Base-by-base conservation (phyloP, 2,888 invertebrate species). In the Rhagonycha lutea region DNA sequence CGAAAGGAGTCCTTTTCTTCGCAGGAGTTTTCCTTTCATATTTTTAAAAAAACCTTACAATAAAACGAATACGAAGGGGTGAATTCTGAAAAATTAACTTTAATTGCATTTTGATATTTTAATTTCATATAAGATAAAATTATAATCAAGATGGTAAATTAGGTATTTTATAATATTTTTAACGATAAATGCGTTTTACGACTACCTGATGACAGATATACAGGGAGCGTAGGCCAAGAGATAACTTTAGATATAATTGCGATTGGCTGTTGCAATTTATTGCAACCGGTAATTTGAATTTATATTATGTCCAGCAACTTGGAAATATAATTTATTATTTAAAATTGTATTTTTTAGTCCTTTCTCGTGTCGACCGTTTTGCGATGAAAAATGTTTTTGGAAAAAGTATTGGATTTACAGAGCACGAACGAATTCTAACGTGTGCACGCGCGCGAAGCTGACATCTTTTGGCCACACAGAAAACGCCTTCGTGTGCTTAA, bases 221-320 rank as follows among this genome's bases (percentile, higher is more conserved):
- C 81, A 80, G 75, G 63, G 77, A 76, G 80, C 80, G 81, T 81
- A 81, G 79, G 80, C 76, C 70, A 73, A 68, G 74, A 78, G 77
- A 79, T 81, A 79, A 69, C 29, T 72, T 78, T 61, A 68, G 74
- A 32, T 70, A 79, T 79, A 79, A 79, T 79, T 79, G 78, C 78
- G 70, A 78, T 79, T 81, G 81, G 81, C 77, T 79, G 81, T 78
- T 78, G 81, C 81, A 81, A 82, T 83, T 83, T 83, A 83, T 83
- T 80, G 78, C 82, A 78, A 77, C 77, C 81, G 79, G 80, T 81
- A 81, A 83, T 83, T 83, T 83, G 81, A 83, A 83, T 65, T 65
- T 65, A 65, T 83, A 82, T 47, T 83, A 83, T 73, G 73, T 72
- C 68, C 78, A 47, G 47, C 47, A 79, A 79, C 80, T 74, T 72